A percentile compares a stretch with the other conserved stretches of the same genome.
Evolutionary conservation across 2,113 vertebrate species (phyloP).

Genomic region (Cyphomyrus plagiostoma): DNA sequence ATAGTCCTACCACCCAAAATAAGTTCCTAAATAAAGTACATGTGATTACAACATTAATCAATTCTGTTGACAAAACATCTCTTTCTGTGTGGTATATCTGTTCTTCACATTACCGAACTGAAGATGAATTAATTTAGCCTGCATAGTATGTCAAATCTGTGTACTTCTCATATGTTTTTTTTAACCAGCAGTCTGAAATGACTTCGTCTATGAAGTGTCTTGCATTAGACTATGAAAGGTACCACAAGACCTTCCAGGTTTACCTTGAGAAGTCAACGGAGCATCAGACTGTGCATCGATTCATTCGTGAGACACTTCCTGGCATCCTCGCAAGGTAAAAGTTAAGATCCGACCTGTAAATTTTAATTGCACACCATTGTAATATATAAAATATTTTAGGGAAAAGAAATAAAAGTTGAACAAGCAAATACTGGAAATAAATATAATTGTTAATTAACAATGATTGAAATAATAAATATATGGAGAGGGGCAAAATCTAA

Average conservation of each 20-base stretch:
- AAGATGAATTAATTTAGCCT: not conserved
- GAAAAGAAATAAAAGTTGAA: not conserved
- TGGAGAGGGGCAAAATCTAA: not conserved
- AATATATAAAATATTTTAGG: not conserved
- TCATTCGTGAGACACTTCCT: constrained; percentile 64
- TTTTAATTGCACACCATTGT: not conserved
- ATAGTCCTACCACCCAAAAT: too few relatives aligned
- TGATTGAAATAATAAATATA: not conserved
- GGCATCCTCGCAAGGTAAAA: constrained; percentile 60
- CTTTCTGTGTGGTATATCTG: not conserved
- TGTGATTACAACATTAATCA: not conserved
- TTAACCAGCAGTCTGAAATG: constrained; percentile 42
- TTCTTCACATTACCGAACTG: not conserved
- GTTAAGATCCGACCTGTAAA: not conserved
- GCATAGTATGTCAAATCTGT: not conserved
- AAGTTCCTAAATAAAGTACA: too few relatives aligned
- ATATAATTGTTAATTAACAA: not conserved
- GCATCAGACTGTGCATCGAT: constrained; percentile 73
- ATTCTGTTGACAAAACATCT: not conserved
- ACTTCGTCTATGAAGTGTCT: constrained; percentile 58
- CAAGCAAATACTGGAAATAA: not conserved
- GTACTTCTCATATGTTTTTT: not conserved
- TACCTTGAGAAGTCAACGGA: constrained; percentile 77
- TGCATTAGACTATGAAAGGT: constrained; percentile 54
- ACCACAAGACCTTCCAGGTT: constrained; percentile 64